Evolutionary conservation across 2,797 vertebrate genomes (phyloP), one percentile per base, ranked within the genome.

Genomic region (Eulemur albifrons): DNA sequence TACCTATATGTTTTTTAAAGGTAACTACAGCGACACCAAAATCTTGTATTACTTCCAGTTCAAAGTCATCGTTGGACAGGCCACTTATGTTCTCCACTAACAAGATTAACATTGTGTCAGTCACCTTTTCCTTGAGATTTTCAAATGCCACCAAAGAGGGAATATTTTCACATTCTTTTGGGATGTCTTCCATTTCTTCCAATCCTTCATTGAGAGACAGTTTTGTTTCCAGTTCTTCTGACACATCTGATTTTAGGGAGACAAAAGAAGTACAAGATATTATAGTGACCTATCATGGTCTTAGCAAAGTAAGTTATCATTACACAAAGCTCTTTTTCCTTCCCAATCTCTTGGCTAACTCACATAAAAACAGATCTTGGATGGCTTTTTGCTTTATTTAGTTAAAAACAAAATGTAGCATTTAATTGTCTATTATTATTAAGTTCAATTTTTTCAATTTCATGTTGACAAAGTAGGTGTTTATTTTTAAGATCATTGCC

Each of bases 1-100:
- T 98, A 99, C 99, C 99, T 75, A 8, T 87, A 54, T 48, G 79
- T 63, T 83, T 97, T 83, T 81, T 91, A 82, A 99, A 98, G 93
- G 97, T 98, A 93, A 99, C 94, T 5, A 98, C 98, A 21, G 98
- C 98, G 61, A 96, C 90, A 43, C 0, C 0, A 45, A 96, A 92
- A 97, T 99, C 98, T 17, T 85, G 98, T 38, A 99, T 97, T 75
- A 98, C 70, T 98, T 99, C 99, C 94, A 99, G 20, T 85, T 90
- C 94, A 97, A 99, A 99, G 40, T 98, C 97, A 59, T 93, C 95
- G n/a, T 87, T 93, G 4, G 97, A 87, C 72, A 98, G 94, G 30
- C 72, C 94, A 21, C 98, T 98, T 93, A 98, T 3, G 15, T 98
- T 99, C 94, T 99, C 98, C 30, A 99, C 83, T 90, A 99, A 91